Evolutionary conservation across 1,140 invertebrate species (phyloP), one percentile per base, ranked within the genome.

Genomic region (Augochlora pura): DNA sequence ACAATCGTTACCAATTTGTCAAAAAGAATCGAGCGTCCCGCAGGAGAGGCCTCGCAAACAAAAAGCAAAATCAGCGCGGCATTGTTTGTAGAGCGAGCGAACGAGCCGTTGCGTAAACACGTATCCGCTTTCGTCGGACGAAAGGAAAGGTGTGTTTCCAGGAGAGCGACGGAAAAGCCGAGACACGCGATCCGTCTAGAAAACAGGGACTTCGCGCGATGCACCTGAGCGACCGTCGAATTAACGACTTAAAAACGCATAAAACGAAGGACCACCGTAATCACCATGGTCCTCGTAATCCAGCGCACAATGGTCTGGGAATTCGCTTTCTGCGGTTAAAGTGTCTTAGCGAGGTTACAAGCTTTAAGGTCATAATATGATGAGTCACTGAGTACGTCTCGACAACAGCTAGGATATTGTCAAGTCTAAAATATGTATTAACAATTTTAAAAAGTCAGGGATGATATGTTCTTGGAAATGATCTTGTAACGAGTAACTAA

Each of bases 71-170:
- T 77, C 42, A 38, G 25, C 57, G 25, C 2, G 38, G 27, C 23
- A 76, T 76, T 76, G 74, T 76, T 70, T 52, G 65, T 16, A 38
- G 42, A 59, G 64, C 32, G 9, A 23, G 62, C 18, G 62, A 21
- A 42, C 63, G 16, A 49, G 39, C 5, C 21, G 32, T 77, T 77
- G 74, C 65, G 74, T 49, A 69, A 76, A 67, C 65, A 52, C 38
- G 54, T 60, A 60, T 76, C 74, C 65, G 65, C 65, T 68, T 76
- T 69, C 64, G 65, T 68, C 16, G 21, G 38, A 62, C 23, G 74
- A 69, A 77, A 69, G 66, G 39, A 69, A 69, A 77, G 23, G 65
- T 49, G 16, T 21, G 32, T 66, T n/a, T 54, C 9, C 42, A 49
- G 57, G 54, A 60, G 49, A 42, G 60, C 62, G 67, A 62, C 49